phyloP scores from a whole-genome alignment of 2,113 vertebrate genomes.

The Ictidomys tridecemlineatus region DNA sequence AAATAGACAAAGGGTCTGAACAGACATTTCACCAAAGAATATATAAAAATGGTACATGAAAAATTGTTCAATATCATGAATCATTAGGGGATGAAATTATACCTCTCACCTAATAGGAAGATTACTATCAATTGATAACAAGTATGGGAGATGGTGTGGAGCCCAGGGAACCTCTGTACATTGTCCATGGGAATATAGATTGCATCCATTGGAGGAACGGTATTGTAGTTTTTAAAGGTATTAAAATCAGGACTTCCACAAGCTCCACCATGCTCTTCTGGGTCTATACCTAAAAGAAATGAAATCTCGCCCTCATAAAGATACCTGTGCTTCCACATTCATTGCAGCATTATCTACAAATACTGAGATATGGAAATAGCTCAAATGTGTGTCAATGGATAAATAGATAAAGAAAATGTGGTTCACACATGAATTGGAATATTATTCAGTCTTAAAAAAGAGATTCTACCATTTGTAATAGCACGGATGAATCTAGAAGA shows the following conservation, averaged over 20 bases:
- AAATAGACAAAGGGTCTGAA: not conserved
- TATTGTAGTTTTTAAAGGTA: not conserved
- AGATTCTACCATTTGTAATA: not conserved
- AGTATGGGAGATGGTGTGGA: not conserved
- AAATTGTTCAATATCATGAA: not conserved
- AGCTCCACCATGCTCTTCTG: not conserved
- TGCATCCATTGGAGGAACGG: not conserved
- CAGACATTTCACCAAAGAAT: not conserved
- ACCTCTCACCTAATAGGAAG: not conserved
- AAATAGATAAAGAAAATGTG: not conserved
- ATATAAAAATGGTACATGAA: not conserved
- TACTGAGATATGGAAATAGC: not conserved
- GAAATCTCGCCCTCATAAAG: not conserved
- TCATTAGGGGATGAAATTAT: too few relatives aligned
- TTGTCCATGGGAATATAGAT: not conserved
- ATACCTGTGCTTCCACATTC: not conserved
- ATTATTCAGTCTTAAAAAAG: not conserved
- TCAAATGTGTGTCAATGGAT: not conserved
- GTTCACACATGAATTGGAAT: not conserved
- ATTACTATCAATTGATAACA: not conserved
- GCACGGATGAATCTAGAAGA: not conserved
- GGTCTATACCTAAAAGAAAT: not conserved
- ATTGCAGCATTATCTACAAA: not conserved
- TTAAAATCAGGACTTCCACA: slow-evolving; percentile 3
- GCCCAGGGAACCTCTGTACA: not conserved